These are phyloP conservation scores for Paramormyrops kingsleyae DNA, from an alignment of 2,113 vertebrate genomes.

Conservation along the genomic window DNA sequence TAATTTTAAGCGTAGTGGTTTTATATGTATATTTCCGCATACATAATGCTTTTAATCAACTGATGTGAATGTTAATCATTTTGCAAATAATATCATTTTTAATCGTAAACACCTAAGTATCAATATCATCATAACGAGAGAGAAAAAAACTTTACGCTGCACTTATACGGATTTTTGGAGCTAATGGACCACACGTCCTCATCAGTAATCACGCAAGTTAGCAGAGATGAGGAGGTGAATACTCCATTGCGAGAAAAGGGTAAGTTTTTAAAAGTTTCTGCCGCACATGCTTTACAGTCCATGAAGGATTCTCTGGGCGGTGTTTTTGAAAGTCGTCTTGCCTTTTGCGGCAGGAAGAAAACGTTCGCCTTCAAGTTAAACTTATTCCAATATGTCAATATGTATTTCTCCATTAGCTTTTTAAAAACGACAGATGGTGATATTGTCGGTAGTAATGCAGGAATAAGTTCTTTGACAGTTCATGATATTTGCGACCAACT, in stretches of 20 bases:
- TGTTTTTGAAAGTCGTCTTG: neutral
- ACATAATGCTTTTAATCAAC: slow-evolving; percentile 26
- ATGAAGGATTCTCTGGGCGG: neutral
- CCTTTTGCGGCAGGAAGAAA: neutral
- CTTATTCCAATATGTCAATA: neutral
- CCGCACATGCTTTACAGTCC: slow-evolving; percentile 32
- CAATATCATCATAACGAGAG: slow-evolving; percentile 22
- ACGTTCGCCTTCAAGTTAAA: neutral
- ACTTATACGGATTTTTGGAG: slow-evolving; percentile 45
- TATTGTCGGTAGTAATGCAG: neutral
- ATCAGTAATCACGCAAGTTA: slow-evolving; percentile 68
- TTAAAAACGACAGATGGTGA: neutral
- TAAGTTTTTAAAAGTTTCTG: slow-evolving; percentile 41
- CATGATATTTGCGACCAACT: neutral
- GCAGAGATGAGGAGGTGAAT: slow-evolving; percentile 62
- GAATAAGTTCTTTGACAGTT: slow-evolving; percentile 10
- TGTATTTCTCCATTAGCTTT: neutral
- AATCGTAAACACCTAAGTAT: slow-evolving; percentile 44
- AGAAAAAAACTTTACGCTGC: slow-evolving; percentile 33
- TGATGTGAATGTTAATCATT: slow-evolving; percentile 15
- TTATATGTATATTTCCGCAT: neutral
- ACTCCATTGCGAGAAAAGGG: slow-evolving; percentile 54
- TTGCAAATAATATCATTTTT: slow-evolving; percentile 23
- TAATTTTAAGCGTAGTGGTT: neutral
- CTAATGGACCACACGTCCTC: slow-evolving; percentile 66